Percentiles rank a stretch among this genome's conserved stretches.
Conservation (phyloP, 1,140 invertebrate genomes). For the Philaenus spumarius region DNA sequence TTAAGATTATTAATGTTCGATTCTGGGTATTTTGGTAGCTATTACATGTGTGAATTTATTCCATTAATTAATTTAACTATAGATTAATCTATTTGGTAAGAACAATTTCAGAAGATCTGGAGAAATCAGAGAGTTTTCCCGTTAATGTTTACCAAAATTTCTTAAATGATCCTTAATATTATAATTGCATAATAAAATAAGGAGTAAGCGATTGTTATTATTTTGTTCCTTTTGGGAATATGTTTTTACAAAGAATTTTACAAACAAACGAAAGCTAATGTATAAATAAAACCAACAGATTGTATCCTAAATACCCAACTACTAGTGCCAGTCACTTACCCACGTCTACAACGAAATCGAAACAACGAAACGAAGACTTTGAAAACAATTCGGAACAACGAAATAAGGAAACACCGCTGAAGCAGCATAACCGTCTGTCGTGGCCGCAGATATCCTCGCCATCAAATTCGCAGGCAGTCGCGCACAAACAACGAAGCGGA, state of each 20-base stretch:
- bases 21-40: no score
- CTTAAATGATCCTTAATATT: no score
- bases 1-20: no score
- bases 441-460: slow-evolving; percentile 6
- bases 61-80: no score
- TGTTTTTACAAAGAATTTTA: slow-evolving; percentile 15
- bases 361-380: slow-evolving; percentile 5
- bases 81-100: no score
- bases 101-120: no score
- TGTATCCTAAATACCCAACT: slow-evolving; percentile 5
- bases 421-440: slow-evolving; percentile 3
- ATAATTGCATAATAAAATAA: no score
- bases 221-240: slow-evolving; percentile 11
- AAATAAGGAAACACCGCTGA: background rate
- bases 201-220: no score
- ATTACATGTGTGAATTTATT: no score
- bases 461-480: slow-evolving; percentile 13
- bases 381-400: background rate
- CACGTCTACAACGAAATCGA: background rate
- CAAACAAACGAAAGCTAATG: background rate
- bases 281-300: slow-evolving; percentile 2
- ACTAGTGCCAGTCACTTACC: background rate
- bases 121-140: no score
- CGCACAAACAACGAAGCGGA: slow-evolving; percentile 35
- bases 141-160: no score